These are phyloP conservation scores for Pteromalus puparum DNA, from an alignment of 1,140 invertebrate species.

Conservation along the genomic window DNA sequence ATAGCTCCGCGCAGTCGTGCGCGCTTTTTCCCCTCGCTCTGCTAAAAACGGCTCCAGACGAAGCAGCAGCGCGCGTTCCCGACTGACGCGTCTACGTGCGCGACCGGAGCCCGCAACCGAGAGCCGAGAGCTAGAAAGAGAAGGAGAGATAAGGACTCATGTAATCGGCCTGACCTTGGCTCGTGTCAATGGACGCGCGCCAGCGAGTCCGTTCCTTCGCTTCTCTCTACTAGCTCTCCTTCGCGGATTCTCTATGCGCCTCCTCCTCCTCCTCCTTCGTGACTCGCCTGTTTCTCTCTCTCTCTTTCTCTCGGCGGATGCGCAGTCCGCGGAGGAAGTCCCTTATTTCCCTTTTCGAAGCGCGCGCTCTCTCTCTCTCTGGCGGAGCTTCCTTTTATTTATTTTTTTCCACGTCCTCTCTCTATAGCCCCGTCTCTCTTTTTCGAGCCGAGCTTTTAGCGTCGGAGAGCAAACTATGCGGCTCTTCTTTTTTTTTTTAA, in stretches of 20 bases:
- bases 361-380: neutral
- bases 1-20: neutral
- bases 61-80: too few species aligned
- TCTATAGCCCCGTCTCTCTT: neutral
- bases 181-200: constrained; percentile 52
- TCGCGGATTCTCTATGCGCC: constrained; percentile 7
- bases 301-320: constrained; percentile 7
- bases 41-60: neutral
- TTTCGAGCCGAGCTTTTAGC: neutral
- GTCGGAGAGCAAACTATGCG: neutral
- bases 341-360: constrained; percentile 27
- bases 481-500: neutral
- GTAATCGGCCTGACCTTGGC: constrained; percentile 52
- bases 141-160: constrained; percentile 34
- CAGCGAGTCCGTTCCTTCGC: constrained; percentile 14
- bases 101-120: neutral
- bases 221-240: constrained; percentile 16
- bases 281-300: constrained; percentile 2
- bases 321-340: constrained; percentile 27
- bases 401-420: neutral
- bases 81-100: neutral
- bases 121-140: neutral
- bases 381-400: neutral
- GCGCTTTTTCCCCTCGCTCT: neutral
- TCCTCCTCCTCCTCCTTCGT: constrained; percentile 13